Percentiles rank a stretch among this genome's conserved stretches.
Conservation (phyloP, 2,888 invertebrate species). For the Callimorpha dominula region DNA sequence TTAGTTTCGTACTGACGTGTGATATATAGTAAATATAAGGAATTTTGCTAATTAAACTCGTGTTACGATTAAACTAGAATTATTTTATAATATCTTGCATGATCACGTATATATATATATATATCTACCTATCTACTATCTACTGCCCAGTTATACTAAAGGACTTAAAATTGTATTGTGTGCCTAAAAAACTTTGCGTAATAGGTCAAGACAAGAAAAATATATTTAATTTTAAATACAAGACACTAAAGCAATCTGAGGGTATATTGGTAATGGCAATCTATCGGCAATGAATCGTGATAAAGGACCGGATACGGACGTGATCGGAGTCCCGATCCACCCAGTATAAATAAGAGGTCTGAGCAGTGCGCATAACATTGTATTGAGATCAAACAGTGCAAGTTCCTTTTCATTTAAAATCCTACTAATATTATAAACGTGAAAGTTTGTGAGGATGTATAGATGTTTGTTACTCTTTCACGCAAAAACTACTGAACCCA, state of each 20-base stretch:
- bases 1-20: no score
- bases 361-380: slow-evolving; percentile 2
- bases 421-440: no score
- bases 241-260: slow-evolving; percentile 25
- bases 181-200: background rate
- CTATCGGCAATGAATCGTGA: slow-evolving; percentile 45
- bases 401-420: background rate
- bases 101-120: no score
- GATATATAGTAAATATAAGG: no score
- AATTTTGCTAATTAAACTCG: no score
- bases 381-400: slow-evolving; percentile 7
- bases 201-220: background rate
- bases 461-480: no score
- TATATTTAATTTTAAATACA: slow-evolving; percentile 26
- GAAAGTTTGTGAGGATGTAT: no score
- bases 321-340: slow-evolving; percentile 34
- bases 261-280: slow-evolving; percentile 42
- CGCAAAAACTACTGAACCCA: no score
- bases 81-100: no score
- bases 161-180: background rate
- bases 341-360: slow-evolving; percentile 27
- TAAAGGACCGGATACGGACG: slow-evolving; percentile 38
- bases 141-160: no score
- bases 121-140: no score
- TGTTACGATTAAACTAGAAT: no score